A percentile compares a stretch with the other conserved stretches of the same genome.
Conservation (phyloP, 2,888 invertebrate genomes). For the Calameuta pallipes region DNA sequence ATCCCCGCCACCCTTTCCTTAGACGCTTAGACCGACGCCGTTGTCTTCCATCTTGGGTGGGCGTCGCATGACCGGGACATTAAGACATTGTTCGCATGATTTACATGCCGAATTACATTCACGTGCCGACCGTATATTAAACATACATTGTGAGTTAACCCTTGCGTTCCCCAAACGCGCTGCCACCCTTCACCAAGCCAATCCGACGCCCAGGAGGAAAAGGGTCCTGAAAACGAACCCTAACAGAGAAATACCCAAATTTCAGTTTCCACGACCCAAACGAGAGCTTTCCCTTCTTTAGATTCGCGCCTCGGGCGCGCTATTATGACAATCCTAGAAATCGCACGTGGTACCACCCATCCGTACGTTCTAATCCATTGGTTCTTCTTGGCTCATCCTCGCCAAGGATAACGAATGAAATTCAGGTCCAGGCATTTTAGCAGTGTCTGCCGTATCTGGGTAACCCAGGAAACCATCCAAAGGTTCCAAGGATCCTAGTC, state of each 20-base stretch:
- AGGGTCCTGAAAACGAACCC: background rate
- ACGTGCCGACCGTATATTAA: conserved; percentile 64
- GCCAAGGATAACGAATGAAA: background rate
- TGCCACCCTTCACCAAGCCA: conserved; percentile 16
- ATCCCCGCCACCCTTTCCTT: conserved; percentile 45
- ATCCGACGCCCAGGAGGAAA: background rate
- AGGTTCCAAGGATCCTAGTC: too few species aligned
- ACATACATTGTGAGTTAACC: conserved; percentile 60
- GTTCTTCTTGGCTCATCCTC: conserved; percentile 5
- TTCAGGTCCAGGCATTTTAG: too few species aligned
- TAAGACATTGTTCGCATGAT: conserved; percentile 67
- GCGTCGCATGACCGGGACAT: conserved; percentile 66
- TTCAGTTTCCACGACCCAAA: background rate
- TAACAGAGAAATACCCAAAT: too few species aligned
- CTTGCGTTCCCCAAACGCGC: conserved; percentile 36
- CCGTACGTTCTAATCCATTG: background rate
- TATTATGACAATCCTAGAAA: background rate
- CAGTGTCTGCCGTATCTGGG: too few species aligned
- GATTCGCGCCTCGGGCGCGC: conserved; percentile 12
- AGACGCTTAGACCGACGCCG: conserved; percentile 33
- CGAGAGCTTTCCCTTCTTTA: conserved; percentile 1
- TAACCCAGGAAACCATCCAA: too few species aligned
- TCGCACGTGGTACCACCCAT: conserved; percentile 7
- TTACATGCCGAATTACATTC: conserved; percentile 66
- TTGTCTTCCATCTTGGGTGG: conserved; percentile 63